Base-by-base conservation (phyloP, 2,888 invertebrate species). In the Carpatolechia fugitivella region DNA sequence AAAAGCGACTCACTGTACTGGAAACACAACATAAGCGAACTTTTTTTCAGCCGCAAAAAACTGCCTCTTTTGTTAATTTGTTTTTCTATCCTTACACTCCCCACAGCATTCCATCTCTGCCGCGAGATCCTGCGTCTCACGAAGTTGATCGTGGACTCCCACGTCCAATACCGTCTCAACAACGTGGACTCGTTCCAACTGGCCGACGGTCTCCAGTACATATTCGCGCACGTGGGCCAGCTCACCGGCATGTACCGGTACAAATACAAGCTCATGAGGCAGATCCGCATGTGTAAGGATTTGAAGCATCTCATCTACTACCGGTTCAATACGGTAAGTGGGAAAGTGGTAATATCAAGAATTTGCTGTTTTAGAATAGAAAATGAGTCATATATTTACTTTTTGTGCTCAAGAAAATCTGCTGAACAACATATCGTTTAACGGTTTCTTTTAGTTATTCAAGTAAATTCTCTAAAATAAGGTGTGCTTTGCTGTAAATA, bases 231-330 rank as follows among this genome's bases (percentile, higher is more conserved):
- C 76, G 99, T 99, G 7, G 99, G 99, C 0, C 99, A 99, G 81
- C 91, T 99, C 57, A 99, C 99, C 0, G 99, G 99, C 80, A 99
- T 99, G 99, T 99, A 99, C 91, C 93, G 99, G 29, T 99, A 99
- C 91, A 98, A 98, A 76, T 99, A 99, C 90, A 99, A 99, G 82
- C 91, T 99, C 54, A 99, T 99, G 99, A 92, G 98, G 74, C 99
- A 99, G 89, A 99, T 99, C 67, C 92, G 99, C 51, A 99, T 99
- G 99, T 99, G 99, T 92, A 99, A 99, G 86, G 99, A 99, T 90
- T 91, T 99, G 68, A 99, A 99, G 78, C 99, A 99, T 92, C 91
- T 99, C 64, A 98, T 99, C 70, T 99, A 99, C 88, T 99, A 99
- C 90, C 93, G 99, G 60, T 99, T 99, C 83, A 99, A 99, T 80